These are phyloP conservation scores for Thalassarche chlororhynchos DNA, from an alignment of 2,113 vertebrate species.

Conservation along the genomic window DNA sequence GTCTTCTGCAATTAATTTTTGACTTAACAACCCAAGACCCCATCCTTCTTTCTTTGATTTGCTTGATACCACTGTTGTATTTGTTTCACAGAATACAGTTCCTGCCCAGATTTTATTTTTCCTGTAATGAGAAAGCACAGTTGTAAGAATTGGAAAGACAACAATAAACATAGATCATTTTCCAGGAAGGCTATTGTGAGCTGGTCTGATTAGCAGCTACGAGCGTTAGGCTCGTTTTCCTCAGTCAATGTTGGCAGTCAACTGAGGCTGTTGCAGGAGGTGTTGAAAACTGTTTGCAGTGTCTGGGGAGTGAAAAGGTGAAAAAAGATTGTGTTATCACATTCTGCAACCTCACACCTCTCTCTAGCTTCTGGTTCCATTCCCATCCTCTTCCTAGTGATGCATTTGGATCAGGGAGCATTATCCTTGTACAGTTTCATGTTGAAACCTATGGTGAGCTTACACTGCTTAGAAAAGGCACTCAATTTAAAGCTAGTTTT, in stretches of 20 bases:
- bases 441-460: background rate
- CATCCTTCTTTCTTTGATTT: background rate
- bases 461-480: background rate
- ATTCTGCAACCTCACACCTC: background rate
- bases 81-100: background rate
- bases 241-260: background rate
- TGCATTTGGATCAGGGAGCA: background rate
- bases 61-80: background rate
- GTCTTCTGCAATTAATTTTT: background rate
- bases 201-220: conserved; percentile 37
- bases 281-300: conserved; percentile 50
- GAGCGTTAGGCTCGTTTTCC: background rate
- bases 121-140: background rate
- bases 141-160: conserved; percentile 26
- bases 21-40: background rate
- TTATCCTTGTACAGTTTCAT: background rate
- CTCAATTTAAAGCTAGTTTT: background rate
- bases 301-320: background rate
- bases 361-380: background rate
- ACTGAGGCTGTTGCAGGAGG: background rate
- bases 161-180: conserved; percentile 1
- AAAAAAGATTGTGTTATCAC: background rate
- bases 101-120: background rate
- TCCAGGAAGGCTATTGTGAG: conserved; percentile 14
- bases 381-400: background rate